These are phyloP conservation scores for Pseudomyrmex flavicornis DNA, from an alignment of 1,140 invertebrate genomes.

Conservation along the genomic window DNA sequence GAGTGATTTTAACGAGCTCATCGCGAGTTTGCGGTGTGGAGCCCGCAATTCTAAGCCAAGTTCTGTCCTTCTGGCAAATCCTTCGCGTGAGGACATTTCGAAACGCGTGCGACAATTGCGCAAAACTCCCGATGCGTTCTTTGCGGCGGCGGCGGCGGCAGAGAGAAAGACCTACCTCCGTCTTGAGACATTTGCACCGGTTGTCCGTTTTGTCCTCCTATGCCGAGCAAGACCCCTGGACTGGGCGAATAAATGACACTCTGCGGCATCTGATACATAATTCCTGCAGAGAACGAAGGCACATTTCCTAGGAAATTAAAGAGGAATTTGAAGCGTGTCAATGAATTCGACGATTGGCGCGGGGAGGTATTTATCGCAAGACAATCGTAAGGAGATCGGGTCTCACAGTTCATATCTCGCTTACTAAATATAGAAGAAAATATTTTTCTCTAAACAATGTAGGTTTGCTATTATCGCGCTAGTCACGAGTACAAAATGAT, in stretches of 20 bases:
- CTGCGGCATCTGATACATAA: slow-evolving; percentile 84
- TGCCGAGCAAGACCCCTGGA: slow-evolving; percentile 82
- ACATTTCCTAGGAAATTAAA: slow-evolving; percentile 70
- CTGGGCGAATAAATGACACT: slow-evolving; percentile 83
- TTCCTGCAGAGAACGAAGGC: slow-evolving; percentile 77
- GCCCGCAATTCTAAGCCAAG: background rate
- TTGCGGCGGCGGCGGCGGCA: background rate
- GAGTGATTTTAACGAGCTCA: slow-evolving; percentile 9
- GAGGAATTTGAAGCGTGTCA: slow-evolving; percentile 47
- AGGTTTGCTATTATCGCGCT: too few species aligned
- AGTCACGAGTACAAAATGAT: too few species aligned
- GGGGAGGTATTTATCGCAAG: background rate
- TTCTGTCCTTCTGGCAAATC: background rate
- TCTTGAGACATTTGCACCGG: slow-evolving; percentile 84
- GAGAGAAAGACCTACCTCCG: slow-evolving; percentile 74
- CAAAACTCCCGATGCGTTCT: slow-evolving; percentile 19
- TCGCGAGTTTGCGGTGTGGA: background rate
- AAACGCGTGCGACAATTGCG: slow-evolving; percentile 26
- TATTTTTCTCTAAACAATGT: too few species aligned
- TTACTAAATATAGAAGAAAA: too few species aligned
- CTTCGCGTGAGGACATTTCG: slow-evolving; percentile 26
- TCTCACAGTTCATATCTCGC: too few species aligned
- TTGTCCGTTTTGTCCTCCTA: slow-evolving; percentile 82
- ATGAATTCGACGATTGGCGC: background rate
- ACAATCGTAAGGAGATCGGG: background rate